Evolutionary conservation across 2,797 vertebrate species (phyloP).

Genomic region (Acanthornis magna): DNA sequence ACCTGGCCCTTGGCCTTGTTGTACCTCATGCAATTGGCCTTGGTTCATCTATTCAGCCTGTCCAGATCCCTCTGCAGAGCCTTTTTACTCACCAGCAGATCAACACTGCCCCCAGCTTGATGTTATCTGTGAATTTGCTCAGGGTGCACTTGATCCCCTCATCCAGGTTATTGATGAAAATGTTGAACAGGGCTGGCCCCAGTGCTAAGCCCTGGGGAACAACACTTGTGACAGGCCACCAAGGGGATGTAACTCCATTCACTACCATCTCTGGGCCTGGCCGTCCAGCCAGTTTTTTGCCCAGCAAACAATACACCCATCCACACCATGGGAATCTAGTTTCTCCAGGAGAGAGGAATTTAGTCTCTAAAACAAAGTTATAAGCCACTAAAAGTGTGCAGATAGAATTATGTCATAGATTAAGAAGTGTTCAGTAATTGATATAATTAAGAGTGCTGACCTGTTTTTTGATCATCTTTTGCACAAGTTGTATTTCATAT

Average conservation of each 20-base stretch:
- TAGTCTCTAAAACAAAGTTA: background rate
- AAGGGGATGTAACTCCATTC: background rate
- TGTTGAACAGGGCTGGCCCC: background rate
- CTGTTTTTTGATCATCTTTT: background rate
- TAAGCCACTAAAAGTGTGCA: background rate
- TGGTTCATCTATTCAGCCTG: background rate
- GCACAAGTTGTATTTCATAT: background rate
- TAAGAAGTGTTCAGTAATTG: background rate
- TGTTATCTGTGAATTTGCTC: background rate
- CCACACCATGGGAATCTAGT: background rate
- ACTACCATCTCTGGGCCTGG: background rate
- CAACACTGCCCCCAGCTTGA: background rate
- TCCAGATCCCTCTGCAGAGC: background rate
- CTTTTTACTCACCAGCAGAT: background rate
- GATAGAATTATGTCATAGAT: background rate
- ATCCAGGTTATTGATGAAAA: background rate
- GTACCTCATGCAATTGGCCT: background rate
- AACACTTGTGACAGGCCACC: background rate
- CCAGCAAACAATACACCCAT: background rate
- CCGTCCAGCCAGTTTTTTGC: background rate
- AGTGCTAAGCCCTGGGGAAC: background rate
- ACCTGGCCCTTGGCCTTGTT: background rate
- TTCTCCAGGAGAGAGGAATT: background rate
- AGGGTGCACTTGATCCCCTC: background rate
- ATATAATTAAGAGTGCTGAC: background rate